These are phyloP conservation scores for Sphenodon punctatus DNA, from an alignment of 2,797 vertebrate genomes.

Conservation along the genomic window DNA sequence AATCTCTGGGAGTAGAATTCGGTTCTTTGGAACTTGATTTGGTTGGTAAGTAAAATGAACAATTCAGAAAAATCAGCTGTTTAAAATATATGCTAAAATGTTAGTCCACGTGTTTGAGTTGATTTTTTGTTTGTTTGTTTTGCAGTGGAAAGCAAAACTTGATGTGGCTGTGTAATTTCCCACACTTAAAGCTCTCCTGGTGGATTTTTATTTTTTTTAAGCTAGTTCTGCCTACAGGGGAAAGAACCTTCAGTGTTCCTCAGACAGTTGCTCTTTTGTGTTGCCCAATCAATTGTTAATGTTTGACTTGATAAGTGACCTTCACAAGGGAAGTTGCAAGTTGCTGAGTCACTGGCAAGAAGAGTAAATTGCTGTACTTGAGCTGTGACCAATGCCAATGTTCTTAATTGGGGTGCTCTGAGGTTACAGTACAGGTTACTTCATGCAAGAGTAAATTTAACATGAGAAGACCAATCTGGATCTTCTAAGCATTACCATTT, in stretches of 20 bases:
- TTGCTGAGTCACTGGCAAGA: slow-evolving; percentile 36
- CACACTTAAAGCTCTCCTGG: too few species aligned
- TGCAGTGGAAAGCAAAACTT: too few species aligned
- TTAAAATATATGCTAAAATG: not conserved
- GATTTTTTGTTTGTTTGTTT: too few species aligned
- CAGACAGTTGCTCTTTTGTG: not conserved
- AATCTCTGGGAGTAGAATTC: slow-evolving; percentile 81
- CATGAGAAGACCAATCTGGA: too few species aligned
- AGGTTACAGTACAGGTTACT: not conserved
- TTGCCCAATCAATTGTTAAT: slow-evolving; percentile 31
- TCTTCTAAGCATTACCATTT: too few species aligned
- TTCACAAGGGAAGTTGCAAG: not conserved
- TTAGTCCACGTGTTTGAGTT: too few species aligned
- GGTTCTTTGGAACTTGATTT: slow-evolving; percentile 89
- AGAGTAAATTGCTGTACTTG: slow-evolving; percentile 4
- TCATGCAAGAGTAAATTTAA: too few species aligned
- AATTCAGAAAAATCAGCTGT: not conserved
- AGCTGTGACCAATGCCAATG: not conserved
- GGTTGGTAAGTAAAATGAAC: slow-evolving; percentile 80
- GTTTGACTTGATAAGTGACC: slow-evolving; percentile 18
- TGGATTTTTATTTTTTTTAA: too few species aligned
- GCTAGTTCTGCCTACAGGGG: not conserved
- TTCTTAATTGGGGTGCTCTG: not conserved
- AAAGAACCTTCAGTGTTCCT: too few species aligned
- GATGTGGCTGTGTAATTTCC: too few species aligned